Evolutionary conservation across 2,888 invertebrate genomes (phyloP), one percentile per base, ranked within the genome.

Genomic region (Drosophila aldrichi): DNA sequence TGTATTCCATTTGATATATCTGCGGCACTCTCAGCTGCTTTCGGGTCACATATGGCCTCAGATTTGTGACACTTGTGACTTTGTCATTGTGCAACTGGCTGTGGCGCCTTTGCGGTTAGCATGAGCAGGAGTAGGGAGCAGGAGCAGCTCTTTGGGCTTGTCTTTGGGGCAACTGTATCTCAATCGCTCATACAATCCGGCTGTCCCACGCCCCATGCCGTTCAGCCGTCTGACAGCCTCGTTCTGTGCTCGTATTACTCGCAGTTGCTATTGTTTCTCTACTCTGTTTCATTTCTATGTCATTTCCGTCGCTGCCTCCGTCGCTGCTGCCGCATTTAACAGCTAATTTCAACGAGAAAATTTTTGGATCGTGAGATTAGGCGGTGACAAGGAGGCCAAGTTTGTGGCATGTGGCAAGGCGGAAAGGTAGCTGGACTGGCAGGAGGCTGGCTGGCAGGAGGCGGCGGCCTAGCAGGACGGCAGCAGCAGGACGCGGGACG

Each of bases 211-310:
- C 40, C n/a, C 9, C 40, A 9, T 16, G 40, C 8, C n/a, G 16
- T 8, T 8, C 40, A 9, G n/a, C 25, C n/a, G 25, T 36, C 36
- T 14, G 36, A 36, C 43, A 10, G 52, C 70, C 64, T 46, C 70
- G 60, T 60, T 58, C 22, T 59, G 49, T 52, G 62, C 52, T 36
- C 70, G 61, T 48, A 59, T 64, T 60, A 62, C 79, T 70, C 55
- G 71, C 58, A 63, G 70, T 51, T 38, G 60, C 70, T 68, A 88
- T 89, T 84, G 89, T 88, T 79, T 84, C 81, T 81, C 69, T 86
- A 80, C 79, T 88, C 74, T 89, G 90, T 89, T 88, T 88, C 79
- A 90, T 85, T 84, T 91, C 82, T 90, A 84, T 91, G 87, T 82
- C 88, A 87, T 90, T 88, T 82, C 82, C 83, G 81, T 63, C 48